Evolutionary conservation across 2,888 invertebrate species (phyloP), one percentile per base, ranked within the genome.

Genomic region (Willowsia nigromaculata): DNA sequence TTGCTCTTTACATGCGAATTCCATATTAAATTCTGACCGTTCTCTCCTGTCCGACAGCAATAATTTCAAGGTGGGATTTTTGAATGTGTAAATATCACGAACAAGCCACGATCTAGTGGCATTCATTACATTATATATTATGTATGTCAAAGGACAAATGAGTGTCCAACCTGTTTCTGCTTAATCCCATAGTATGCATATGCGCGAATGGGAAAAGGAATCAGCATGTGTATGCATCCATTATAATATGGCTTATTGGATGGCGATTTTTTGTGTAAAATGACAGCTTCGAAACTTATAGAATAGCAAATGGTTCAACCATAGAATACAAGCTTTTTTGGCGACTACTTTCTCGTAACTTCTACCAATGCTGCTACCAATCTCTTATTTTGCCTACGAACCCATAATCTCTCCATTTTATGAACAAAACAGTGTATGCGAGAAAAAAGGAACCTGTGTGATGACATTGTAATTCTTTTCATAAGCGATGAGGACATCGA

Each of bases 21-120:
- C 22, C 37, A 37, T 68, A 40, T 18, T 68, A 18, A 68, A 37
- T 5, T 1, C 33, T 33, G 1, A n/a, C 9, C 59, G 2, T 11
- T 13, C 9, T 6, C 4, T 15, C 15, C 15, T 4, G 56, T 1
- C 18, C 22, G 6, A 22, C 6, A 33, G 43, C 13, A 71, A 27
- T 7, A 68, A 40, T 40, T 81, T 37, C 9, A 11, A 47, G 30
- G 22, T 43, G 27, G 30, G 68, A 68, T 22, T 30, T n/a, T 71
- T 47, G 82, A 62, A 83, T 83, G 83, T 68, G 68, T 50, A 83
- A 83, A 83, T 65, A 83, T 83, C 83, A 83, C 83, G 83, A 68
- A 83, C 83, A 68, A 68, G 30, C 33, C 47, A 74, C 27, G 74
- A 74, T 74, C 74, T 74, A 74, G 27, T 43, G 27, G 43, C 47